Evolutionary conservation across 2,888 invertebrate species (phyloP).

Genomic region (Branchipolynoe longqiensis): DNA sequence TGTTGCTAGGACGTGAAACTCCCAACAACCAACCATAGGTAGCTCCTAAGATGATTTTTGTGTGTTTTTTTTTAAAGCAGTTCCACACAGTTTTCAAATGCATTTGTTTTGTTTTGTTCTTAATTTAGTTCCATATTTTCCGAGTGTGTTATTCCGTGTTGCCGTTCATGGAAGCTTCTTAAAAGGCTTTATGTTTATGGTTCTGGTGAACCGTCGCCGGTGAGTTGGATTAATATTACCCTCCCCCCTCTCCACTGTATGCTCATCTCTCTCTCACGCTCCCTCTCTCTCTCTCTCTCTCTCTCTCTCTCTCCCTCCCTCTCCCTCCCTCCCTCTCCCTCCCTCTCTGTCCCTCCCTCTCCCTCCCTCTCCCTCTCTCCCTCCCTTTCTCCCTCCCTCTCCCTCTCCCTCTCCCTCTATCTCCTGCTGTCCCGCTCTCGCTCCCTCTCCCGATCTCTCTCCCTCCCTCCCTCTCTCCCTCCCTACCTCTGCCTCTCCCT

Average conservation of each 20-base stretch:
- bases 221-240: too few relatives aligned
- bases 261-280: not conserved
- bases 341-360: not conserved
- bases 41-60: too few relatives aligned
- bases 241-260: not conserved
- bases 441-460: not conserved
- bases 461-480: slow-evolving; percentile 4
- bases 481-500: not conserved
- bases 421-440: not conserved
- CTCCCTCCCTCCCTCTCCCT: not conserved
- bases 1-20: too few relatives aligned
- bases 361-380: not conserved
- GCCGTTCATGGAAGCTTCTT: too few relatives aligned
- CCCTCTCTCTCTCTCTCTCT: not conserved
- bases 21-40: too few relatives aligned
- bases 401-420: not conserved
- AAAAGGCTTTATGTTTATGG: too few relatives aligned
- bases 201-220: too few relatives aligned
- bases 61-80: too few relatives aligned
- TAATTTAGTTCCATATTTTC: too few relatives aligned
- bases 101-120: too few relatives aligned
- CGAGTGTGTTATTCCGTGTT: too few relatives aligned
- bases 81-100: too few relatives aligned
- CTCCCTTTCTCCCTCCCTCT: not conserved
- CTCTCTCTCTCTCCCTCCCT: not conserved